Evolutionary conservation across 30 jellyfish, hydroid and myxozoan species (phyloP).

Genomic region (Aurelia aurita): DNA sequence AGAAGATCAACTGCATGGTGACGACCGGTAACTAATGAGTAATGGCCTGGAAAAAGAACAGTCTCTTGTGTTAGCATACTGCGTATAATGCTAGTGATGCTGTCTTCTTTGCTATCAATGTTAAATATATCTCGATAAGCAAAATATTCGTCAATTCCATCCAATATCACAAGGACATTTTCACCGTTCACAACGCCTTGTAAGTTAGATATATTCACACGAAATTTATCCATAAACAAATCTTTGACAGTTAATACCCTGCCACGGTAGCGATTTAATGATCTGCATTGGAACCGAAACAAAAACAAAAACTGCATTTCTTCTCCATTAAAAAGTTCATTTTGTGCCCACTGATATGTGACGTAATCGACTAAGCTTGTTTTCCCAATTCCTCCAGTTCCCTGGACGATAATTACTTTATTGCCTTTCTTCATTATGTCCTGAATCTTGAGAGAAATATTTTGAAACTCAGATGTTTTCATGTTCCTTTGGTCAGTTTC

Average conservation of each 20-base stretch:
- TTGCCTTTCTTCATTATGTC: not conserved
- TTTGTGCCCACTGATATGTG: not conserved
- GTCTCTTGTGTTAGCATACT: not conserved
- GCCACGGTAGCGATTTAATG: not conserved
- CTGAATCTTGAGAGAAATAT: not conserved
- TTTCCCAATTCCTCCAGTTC: not conserved
- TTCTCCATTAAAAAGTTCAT: not conserved
- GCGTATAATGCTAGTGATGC: not conserved
- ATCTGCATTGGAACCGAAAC: not conserved
- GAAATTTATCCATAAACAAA: not conserved
- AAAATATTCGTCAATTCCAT: not conserved
- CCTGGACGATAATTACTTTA: not conserved
- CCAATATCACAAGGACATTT: not conserved
- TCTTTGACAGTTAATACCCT: not conserved
- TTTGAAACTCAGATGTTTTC: too few relatives aligned
- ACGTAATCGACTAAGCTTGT: not conserved
- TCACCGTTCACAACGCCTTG: not conserved
- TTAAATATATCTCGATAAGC: not conserved
- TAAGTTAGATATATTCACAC: not conserved
- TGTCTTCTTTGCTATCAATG: not conserved
- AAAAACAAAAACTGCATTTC: not conserved
- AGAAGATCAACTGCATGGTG: not conserved
- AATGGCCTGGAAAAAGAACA: not conserved
- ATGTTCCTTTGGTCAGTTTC: too few relatives aligned
- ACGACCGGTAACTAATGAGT: not conserved